These are phyloP conservation scores for Hydrochoerus hydrochaeris DNA, from an alignment of 2,113 vertebrate species.

Conservation along the genomic window DNA sequence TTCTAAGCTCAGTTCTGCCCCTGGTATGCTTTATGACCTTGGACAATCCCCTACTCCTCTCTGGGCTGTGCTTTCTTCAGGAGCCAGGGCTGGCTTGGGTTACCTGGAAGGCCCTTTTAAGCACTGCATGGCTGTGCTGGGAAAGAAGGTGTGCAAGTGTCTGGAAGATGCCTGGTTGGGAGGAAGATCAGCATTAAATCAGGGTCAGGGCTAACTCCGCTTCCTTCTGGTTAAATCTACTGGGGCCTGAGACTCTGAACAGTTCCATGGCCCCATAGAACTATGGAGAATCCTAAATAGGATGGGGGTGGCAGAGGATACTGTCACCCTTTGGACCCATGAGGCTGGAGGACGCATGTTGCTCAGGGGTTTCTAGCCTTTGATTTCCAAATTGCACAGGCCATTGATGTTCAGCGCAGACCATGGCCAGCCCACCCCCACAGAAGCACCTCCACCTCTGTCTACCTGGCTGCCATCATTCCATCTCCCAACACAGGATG, in stretches of 20 bases:
- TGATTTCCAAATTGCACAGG: background rate
- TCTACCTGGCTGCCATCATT: background rate
- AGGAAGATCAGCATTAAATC: background rate
- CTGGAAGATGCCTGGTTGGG: background rate
- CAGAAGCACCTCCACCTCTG: background rate
- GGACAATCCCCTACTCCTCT: background rate
- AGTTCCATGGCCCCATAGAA: background rate
- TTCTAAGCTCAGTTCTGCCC: background rate
- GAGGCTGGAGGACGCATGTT: background rate
- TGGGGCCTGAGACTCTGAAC: background rate
- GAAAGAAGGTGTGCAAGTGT: background rate
- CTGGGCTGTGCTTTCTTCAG: background rate
- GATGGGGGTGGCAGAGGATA: background rate
- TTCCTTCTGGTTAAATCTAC: constrained; percentile 11
- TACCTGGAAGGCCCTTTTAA: background rate
- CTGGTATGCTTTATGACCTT: background rate
- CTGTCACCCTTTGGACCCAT: background rate
- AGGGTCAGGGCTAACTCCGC: background rate
- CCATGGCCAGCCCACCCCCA: background rate
- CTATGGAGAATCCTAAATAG: background rate
- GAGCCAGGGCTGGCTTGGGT: background rate
- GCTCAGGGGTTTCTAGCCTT: background rate
- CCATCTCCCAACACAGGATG: background rate
- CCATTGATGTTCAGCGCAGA: background rate
- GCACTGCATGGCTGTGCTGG: background rate